Evolutionary conservation across 2,888 invertebrate genomes (phyloP).

Genomic region (Ernsta delagoae): DNA sequence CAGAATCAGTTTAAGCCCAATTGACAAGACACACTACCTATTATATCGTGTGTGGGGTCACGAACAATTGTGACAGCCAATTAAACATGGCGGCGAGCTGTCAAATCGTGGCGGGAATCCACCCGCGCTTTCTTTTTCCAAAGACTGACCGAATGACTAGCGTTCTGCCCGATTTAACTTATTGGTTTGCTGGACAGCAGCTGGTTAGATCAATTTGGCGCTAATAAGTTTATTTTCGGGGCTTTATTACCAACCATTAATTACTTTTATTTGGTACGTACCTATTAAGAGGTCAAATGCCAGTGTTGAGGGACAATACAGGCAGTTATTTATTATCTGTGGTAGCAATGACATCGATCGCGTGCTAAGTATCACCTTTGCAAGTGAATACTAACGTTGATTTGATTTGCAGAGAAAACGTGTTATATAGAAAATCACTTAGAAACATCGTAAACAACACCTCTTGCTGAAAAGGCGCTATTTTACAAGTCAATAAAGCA

Average conservation of each 20-base stretch:
- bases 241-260: constrained; percentile 32
- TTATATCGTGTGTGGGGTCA: constrained; percentile 50
- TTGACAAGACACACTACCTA: constrained; percentile 76
- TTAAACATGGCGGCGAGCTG: constrained; percentile 60
- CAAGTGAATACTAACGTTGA: background rate
- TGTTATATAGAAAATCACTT: background rate
- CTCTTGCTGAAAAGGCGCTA: constrained; percentile 7
- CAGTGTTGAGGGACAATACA: background rate
- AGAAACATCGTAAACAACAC: background rate
- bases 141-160: constrained; percentile 37
- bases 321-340: background rate
- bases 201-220: constrained; percentile 31
- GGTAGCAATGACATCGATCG: background rate
- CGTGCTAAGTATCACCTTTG: background rate
- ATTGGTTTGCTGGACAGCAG: constrained; percentile 23
- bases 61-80: constrained; percentile 47
- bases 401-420: background rate
- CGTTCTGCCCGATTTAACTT: constrained; percentile 37
- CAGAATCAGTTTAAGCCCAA: constrained; percentile 78
- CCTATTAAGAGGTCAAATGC: constrained; percentile 3
- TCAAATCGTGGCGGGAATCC: constrained; percentile 66
- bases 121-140: constrained; percentile 67
- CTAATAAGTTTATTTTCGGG: constrained; percentile 33
- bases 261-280: constrained; percentile 27
- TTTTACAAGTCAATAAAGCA: constrained; percentile 20